These are phyloP conservation scores for Chymomyza fuscimana DNA, from an alignment of 2,888 invertebrate genomes.

Conservation along the genomic window DNA sequence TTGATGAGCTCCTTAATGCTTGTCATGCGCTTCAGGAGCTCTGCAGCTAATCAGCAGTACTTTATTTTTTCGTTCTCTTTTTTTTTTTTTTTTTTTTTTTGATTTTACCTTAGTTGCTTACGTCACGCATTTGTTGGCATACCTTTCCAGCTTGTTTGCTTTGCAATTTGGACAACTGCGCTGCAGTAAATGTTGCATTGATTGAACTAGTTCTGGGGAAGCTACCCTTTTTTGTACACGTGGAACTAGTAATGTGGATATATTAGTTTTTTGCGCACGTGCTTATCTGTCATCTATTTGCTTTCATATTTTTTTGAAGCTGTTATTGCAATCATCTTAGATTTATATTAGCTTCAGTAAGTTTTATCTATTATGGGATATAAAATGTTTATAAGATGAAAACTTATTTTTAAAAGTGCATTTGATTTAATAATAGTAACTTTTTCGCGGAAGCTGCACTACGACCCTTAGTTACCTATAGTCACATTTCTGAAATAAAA, in stretches of 20 bases:
- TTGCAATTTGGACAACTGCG: conserved; percentile 26
- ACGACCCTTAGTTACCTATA: no score
- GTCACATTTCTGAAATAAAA: no score
- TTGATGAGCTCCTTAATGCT: conserved; percentile 3
- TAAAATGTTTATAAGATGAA: no score
- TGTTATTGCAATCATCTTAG: no score
- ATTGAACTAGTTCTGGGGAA: neutral
- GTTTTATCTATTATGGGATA: no score
- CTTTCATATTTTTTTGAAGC: no score
- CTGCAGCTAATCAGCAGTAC: conserved; percentile 40
- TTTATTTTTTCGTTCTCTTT: neutral
- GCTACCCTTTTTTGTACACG: neutral
- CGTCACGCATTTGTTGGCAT: conserved; percentile 12
- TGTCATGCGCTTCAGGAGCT: conserved; percentile 16
- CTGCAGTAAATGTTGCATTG: neutral
- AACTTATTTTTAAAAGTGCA: no score
- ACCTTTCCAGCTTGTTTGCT: conserved; percentile 34
- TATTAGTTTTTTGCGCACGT: neutral
- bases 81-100: neutral
- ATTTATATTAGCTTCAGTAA: no score
- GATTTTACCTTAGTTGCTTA: neutral
- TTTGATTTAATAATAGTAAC: no score
- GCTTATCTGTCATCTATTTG: no score
- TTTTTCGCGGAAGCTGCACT: no score
- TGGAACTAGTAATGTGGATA: neutral